phyloP scores from a whole-genome alignment of 1,140 invertebrate genomes.

The Antheraea pernyi region DNA sequence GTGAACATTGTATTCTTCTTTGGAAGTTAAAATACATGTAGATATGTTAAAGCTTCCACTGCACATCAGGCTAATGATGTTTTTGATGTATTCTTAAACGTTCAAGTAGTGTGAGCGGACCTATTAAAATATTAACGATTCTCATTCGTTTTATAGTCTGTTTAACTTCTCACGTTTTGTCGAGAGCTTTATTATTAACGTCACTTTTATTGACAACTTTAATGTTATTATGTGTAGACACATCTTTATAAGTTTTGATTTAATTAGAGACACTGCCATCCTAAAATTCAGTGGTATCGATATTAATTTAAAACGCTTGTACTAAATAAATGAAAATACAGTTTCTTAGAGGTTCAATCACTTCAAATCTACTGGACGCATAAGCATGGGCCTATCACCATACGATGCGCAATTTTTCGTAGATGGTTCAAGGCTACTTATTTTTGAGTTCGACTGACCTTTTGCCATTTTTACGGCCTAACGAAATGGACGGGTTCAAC shows the following conservation, averaged over 20 bases:
- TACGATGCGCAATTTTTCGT: too few relatives aligned
- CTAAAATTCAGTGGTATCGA: too few relatives aligned
- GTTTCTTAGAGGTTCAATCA: too few relatives aligned
- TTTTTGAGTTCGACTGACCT: too few relatives aligned
- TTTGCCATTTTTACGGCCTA: too few relatives aligned
- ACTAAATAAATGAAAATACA: too few relatives aligned
- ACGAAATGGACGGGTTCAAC: too few relatives aligned
- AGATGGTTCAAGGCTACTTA: too few relatives aligned
- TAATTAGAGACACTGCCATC: neutral
- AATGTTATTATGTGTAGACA: neutral
- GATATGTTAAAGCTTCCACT: neutral
- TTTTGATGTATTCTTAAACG: conserved; percentile 19
- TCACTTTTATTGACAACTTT: conserved; percentile 11
- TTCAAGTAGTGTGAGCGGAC: conserved; percentile 19
- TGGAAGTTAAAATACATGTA: neutral
- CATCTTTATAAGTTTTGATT: neutral
- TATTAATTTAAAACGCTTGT: too few relatives aligned
- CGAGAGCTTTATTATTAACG: conserved; percentile 25
- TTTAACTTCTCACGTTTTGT: conserved; percentile 29
- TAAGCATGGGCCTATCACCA: too few relatives aligned
- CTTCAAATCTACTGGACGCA: too few relatives aligned
- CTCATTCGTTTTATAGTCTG: conserved; percentile 29
- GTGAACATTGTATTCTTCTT: neutral
- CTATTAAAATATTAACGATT: conserved; percentile 23
- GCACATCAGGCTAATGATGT: neutral